phyloP scores from a whole-genome alignment of 2,113 vertebrate species.

The Elaphurus davidianus region DNA sequence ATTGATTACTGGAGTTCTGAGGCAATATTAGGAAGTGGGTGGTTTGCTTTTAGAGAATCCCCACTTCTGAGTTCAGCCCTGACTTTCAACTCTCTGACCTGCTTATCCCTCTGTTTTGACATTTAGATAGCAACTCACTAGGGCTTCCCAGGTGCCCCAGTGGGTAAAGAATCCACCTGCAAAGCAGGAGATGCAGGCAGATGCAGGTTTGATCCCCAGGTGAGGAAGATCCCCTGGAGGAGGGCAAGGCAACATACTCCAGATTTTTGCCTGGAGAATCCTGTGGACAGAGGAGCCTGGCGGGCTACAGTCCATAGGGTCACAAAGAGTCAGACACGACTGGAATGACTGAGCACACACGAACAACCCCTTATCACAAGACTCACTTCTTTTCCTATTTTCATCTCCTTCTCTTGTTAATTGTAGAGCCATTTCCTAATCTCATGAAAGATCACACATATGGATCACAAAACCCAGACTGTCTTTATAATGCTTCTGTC shows the following conservation, averaged over 20 bases:
- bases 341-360: background rate
- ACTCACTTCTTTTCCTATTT: background rate
- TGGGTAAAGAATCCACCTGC: background rate
- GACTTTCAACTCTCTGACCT: background rate
- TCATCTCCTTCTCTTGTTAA: background rate
- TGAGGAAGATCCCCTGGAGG: background rate
- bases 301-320: background rate
- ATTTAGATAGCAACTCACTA: background rate
- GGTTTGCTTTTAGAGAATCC: background rate
- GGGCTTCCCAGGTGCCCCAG: background rate
- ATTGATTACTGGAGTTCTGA: background rate
- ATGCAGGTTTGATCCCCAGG: fast-evolving
- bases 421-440: background rate
- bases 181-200: background rate
- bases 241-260: background rate
- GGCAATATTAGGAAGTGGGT: background rate
- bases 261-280: background rate
- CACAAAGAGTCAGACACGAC: background rate
- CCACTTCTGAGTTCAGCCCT: background rate
- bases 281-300: background rate
- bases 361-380: background rate
- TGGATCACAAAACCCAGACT: background rate
- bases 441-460: background rate
- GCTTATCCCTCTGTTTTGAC: background rate
- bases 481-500: background rate